These are phyloP conservation scores for Kryptopterus vitreolus DNA, from an alignment of 2,797 vertebrate species.

Conservation along the genomic window DNA sequence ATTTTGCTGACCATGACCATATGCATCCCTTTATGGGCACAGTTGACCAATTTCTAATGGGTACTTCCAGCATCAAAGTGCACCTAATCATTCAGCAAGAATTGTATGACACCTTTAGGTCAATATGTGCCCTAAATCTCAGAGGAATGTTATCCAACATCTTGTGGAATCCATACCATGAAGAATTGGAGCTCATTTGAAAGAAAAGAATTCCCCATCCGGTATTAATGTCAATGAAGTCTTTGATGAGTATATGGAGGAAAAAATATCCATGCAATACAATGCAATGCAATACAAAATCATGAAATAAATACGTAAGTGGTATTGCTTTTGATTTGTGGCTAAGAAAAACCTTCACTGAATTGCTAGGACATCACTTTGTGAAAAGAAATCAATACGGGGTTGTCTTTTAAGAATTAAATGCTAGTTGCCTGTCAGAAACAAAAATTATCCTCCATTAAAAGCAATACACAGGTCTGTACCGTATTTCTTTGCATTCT, in stretches of 20 bases:
- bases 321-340: background rate
- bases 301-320: slow-evolving; percentile 6
- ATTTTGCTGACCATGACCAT: background rate
- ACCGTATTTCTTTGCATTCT: no score
- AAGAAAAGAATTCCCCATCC: background rate
- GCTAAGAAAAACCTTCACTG: background rate
- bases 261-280: background rate
- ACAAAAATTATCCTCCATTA: background rate
- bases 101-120: background rate
- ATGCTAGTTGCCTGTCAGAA: background rate
- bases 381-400: background rate
- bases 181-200: background rate
- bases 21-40: background rate
- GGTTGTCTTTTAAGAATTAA: background rate
- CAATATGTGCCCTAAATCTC: background rate
- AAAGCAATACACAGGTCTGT: background rate
- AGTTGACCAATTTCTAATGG: background rate
- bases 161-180: background rate
- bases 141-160: background rate
- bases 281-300: background rate
- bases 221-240: background rate
- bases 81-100: no score
- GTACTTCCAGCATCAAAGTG: background rate
- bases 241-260: background rate
- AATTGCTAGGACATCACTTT: background rate